Percentiles rank a stretch among this genome's conserved stretches.
Conservation (phyloP, 2,888 invertebrate genomes). For the Heliconius cydno region DNA sequence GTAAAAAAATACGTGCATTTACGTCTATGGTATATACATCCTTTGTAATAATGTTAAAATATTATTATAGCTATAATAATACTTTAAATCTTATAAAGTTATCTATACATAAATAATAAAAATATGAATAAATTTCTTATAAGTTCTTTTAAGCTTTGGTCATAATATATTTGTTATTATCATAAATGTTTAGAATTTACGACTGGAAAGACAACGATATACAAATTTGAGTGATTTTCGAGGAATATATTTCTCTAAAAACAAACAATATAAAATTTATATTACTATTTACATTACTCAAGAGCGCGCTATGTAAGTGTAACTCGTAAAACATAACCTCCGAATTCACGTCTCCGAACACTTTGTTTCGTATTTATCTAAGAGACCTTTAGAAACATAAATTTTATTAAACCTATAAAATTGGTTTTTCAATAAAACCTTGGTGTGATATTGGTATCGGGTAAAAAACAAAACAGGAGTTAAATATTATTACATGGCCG, state of each 20-base stretch:
- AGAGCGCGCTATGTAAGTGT: conserved; percentile 16
- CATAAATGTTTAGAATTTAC: neutral
- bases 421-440: conserved; percentile 69
- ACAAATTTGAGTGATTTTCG: neutral
- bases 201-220: neutral
- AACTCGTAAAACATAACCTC: conserved; percentile 36
- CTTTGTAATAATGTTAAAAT: neutral
- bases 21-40: neutral
- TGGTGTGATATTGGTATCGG: conserved; percentile 58
- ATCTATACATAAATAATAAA: neutral
- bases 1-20: conserved; percentile 44
- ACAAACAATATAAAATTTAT: conserved; percentile 25
- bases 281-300: conserved; percentile 15
- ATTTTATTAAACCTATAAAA: conserved; percentile 70
- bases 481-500: conserved; percentile 57
- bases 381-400: conserved; percentile 58
- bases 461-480: conserved; percentile 64
- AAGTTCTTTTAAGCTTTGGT: neutral
- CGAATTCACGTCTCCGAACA: conserved; percentile 53
- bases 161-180: neutral
- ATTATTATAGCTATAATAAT: neutral
- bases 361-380: conserved; percentile 63
- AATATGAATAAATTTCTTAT: neutral
- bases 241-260: conserved; percentile 15
- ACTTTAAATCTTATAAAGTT: neutral